These are phyloP conservation scores for Anastrepha ludens DNA, from an alignment of 1,140 invertebrate genomes.

Conservation along the genomic window DNA sequence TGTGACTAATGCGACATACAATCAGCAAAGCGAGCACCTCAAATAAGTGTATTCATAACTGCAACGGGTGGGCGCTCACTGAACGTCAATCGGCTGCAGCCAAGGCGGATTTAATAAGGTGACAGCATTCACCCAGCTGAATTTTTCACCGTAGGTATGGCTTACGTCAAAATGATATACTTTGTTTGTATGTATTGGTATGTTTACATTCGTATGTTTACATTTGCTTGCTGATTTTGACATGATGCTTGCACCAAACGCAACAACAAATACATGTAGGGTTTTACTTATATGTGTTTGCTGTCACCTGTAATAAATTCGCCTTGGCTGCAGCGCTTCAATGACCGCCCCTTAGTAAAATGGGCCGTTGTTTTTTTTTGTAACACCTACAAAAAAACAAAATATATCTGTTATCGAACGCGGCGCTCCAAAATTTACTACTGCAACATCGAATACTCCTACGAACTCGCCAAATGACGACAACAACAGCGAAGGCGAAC, in stretches of 20 bases:
- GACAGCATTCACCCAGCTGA: no score
- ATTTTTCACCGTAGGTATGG: no score
- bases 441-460: neutral
- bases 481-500: neutral
- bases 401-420: no score
- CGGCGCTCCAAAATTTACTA: neutral
- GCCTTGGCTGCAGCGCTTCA: neutral
- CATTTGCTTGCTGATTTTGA: no score
- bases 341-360: neutral
- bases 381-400: neutral
- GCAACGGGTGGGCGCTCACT: slow-evolving; percentile 8
- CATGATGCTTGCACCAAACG: no score
- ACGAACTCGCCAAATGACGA: neutral
- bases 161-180: no score
- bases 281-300: no score
- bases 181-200: no score
- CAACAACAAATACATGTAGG: no score
- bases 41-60: neutral
- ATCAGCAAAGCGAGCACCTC: neutral
- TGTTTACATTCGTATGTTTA: no score
- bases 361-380: neutral
- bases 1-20: neutral
- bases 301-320: no score
- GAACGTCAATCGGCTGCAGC: neutral
- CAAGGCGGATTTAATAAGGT: no score